phyloP scores from a whole-genome alignment of 2,113 vertebrate genomes.

The Cyphomyrus discorhynchus region DNA sequence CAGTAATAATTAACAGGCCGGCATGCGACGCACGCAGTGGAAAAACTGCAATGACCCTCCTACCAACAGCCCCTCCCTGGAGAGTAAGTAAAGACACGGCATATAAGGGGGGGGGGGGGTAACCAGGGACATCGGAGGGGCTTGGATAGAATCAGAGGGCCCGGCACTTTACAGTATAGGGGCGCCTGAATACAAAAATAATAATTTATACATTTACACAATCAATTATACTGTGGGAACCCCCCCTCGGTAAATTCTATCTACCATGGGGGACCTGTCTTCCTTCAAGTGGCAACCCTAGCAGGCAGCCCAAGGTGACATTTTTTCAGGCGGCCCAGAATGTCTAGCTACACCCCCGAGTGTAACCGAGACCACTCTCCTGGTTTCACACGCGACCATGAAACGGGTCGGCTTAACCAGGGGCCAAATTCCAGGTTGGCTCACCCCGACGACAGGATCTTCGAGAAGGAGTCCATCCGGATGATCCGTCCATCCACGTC shows the following conservation, averaged over 20 bases:
- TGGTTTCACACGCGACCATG: background rate
- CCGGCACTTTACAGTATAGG: background rate
- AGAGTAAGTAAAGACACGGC: background rate
- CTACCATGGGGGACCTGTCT: background rate
- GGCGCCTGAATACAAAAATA: background rate
- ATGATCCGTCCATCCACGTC: constrained; percentile 64
- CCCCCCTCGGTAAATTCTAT: background rate
- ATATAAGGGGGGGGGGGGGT: background rate
- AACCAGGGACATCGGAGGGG: background rate
- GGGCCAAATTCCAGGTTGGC: background rate
- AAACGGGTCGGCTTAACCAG: background rate
- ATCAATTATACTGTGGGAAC: background rate
- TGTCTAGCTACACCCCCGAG: background rate
- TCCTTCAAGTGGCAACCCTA: background rate
- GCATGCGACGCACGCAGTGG: background rate
- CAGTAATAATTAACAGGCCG: constrained; percentile 1
- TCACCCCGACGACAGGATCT: constrained; percentile 72
- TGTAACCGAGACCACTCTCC: background rate
- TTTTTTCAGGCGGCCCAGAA: background rate
- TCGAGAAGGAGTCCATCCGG: constrained; percentile 66
- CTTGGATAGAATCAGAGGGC: background rate
- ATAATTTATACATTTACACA: background rate
- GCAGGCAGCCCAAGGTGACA: background rate
- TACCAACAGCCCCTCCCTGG: background rate
- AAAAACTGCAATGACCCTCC: background rate